phyloP scores from a whole-genome alignment of 1,140 invertebrate genomes.

The Octopus sinensis region DNA sequence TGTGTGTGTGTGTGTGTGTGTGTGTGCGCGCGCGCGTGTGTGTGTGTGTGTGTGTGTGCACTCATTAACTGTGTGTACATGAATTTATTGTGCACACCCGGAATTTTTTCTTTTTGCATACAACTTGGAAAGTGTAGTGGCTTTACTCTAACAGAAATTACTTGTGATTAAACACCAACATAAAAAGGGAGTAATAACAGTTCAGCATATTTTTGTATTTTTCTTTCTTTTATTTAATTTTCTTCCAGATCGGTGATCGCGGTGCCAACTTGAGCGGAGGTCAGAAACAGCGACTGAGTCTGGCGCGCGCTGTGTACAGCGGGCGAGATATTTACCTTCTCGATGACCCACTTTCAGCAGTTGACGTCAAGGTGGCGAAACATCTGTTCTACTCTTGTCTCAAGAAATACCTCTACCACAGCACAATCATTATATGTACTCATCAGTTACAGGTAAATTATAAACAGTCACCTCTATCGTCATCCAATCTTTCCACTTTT shows the following conservation, averaged over 20 bases:
- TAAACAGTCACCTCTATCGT: too few relatives aligned
- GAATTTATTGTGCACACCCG: too few relatives aligned
- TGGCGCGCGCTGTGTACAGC: constrained; percentile 86
- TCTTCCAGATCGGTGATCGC: constrained; percentile 67
- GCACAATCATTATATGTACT: constrained; percentile 68
- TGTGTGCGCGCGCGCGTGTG: neutral
- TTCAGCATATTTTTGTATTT: neutral
- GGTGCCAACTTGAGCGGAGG: constrained; percentile 94
- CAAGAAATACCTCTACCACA: constrained; percentile 61
- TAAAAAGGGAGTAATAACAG: too few relatives aligned
- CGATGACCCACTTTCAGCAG: constrained; percentile 60
- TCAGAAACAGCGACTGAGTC: constrained; percentile 90
- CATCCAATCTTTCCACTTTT: too few relatives aligned
- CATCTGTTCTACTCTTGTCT: constrained; percentile 49
- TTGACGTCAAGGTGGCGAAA: constrained; percentile 57
- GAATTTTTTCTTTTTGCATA: too few relatives aligned
- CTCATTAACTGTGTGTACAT: too few relatives aligned
- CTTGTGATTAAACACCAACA: too few relatives aligned
- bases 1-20: too few relatives aligned
- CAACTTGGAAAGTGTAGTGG: too few relatives aligned
- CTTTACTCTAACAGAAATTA: too few relatives aligned
- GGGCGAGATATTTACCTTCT: constrained; percentile 59
- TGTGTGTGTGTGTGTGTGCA: too few relatives aligned
- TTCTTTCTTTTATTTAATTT: neutral
- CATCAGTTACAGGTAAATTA: constrained; percentile 62